Evolutionary conservation across 2,113 vertebrate genomes (phyloP).

Genomic region (Noctilio leporinus): DNA sequence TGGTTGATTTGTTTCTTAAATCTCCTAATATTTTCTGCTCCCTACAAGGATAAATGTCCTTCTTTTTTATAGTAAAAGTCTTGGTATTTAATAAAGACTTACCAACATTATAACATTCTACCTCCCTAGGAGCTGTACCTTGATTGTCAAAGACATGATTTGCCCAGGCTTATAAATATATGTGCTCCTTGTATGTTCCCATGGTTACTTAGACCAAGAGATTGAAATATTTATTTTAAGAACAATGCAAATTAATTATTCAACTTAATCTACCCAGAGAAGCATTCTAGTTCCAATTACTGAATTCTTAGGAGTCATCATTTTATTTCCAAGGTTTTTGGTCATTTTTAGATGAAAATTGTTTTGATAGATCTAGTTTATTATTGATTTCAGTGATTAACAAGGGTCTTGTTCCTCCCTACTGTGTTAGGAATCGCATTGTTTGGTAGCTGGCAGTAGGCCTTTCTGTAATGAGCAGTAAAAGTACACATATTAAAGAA

Average conservation of each 20-base stretch:
- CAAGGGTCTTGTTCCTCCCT: not conserved
- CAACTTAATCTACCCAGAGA: slow-evolving; percentile 39
- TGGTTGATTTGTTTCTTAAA: not conserved
- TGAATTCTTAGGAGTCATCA: not conserved
- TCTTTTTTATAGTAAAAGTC: slow-evolving; percentile 4
- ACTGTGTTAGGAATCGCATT: not conserved
- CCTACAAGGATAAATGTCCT: not conserved
- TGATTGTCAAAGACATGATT: slow-evolving; percentile 27
- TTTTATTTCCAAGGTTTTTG: slow-evolving; percentile 52
- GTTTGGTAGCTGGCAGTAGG: not conserved
- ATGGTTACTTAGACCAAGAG: slow-evolving; percentile 47
- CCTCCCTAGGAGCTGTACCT: slow-evolving; percentile 16
- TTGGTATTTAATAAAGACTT: slow-evolving; percentile 46
- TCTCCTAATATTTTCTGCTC: not conserved
- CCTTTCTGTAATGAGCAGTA: not conserved
- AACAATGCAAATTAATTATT: slow-evolving; percentile 61
- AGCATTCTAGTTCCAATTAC: slow-evolving; percentile 31
- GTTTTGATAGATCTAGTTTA: not conserved
- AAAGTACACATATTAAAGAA: not conserved
- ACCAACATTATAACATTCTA: not conserved
- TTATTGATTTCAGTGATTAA: slow-evolving; percentile 30
- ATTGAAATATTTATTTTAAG: slow-evolving; percentile 55
- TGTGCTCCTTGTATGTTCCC: slow-evolving; percentile 35
- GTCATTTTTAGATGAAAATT: slow-evolving; percentile 6
- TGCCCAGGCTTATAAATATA: slow-evolving; percentile 10